phyloP scores from a whole-genome alignment of 2,888 invertebrate species.

The Pandemis cinnamomeana region DNA sequence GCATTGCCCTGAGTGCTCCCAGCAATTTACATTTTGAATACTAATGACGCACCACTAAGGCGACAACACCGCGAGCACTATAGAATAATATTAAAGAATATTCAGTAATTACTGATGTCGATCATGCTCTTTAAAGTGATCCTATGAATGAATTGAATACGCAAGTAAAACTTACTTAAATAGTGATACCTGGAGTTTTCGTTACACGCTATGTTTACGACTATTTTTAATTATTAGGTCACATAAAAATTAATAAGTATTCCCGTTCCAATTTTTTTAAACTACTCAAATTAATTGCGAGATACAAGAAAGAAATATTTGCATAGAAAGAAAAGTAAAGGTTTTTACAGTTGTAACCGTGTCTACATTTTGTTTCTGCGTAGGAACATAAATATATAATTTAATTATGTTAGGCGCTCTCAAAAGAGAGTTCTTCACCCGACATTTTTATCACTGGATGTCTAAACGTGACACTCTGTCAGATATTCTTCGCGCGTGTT shows the following conservation, averaged over 20 bases:
- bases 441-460: conserved; percentile 3
- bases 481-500: neutral
- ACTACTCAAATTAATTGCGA: too few relatives aligned
- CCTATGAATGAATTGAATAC: conserved; percentile 25
- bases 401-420: neutral
- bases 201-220: too few relatives aligned
- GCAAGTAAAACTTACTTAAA: neutral
- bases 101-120: conserved; percentile 66
- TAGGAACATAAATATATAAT: too few relatives aligned
- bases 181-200: too few relatives aligned
- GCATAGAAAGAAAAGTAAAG: too few relatives aligned
- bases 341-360: too few relatives aligned
- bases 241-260: too few relatives aligned
- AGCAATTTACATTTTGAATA: conserved; percentile 82
- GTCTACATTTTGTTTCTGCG: too few relatives aligned
- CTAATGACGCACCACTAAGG: conserved; percentile 71
- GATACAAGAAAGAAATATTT: too few relatives aligned
- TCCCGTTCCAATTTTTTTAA: too few relatives aligned
- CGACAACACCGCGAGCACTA: conserved; percentile 60
- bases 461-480: neutral
- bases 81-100: conserved; percentile 65
- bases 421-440: neutral
- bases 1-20: conserved; percentile 73
- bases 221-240: too few relatives aligned
- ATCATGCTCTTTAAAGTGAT: conserved; percentile 45